Evolutionary conservation across 2,888 invertebrate species (phyloP).

Genomic region (Clepsis dumicolana): DNA sequence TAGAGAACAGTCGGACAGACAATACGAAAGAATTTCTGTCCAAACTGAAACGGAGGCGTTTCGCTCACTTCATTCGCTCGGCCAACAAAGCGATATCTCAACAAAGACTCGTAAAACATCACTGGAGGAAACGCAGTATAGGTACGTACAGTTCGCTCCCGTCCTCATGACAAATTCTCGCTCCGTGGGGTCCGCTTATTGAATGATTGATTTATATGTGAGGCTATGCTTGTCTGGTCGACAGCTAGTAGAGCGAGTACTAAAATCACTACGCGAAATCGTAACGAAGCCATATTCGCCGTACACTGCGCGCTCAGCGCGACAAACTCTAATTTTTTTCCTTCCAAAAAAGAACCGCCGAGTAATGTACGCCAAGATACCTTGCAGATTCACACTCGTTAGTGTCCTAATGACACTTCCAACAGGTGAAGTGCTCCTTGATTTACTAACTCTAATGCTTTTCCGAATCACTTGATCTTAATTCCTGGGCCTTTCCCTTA

Average conservation of each 20-base stretch:
- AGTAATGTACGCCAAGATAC: conserved; percentile 22
- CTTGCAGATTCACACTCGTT: background rate
- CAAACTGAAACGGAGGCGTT: no score
- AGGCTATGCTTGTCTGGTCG: conserved; percentile 55
- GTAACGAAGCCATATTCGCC: conserved; percentile 1
- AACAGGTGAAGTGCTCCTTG: conserved; percentile 78
- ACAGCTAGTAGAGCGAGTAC: conserved; percentile 43
- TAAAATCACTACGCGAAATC: conserved; percentile 8
- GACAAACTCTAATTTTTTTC: background rate
- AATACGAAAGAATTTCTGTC: no score
- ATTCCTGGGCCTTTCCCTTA: conserved; percentile 76
- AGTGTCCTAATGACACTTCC: conserved; percentile 46
- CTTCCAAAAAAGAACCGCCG: background rate
- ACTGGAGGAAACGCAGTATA: conserved; percentile 50
- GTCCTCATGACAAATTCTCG: conserved; percentile 73
- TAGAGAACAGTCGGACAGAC: no score
- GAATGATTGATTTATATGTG: conserved; percentile 82
- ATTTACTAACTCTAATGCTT: conserved; percentile 81
- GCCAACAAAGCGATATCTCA: no score
- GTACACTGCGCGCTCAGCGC: conserved; percentile 19
- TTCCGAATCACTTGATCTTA: conserved; percentile 72
- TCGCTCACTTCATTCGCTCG: no score
- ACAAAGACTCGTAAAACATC: conserved; percentile 53
- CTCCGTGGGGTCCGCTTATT: conserved; percentile 65
- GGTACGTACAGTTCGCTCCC: background rate